Percentiles rank a stretch among this genome's conserved stretches.
These are phyloP conservation scores for Ariolimax columbianus DNA, from an alignment of 2,888 invertebrate species.

Conservation along the genomic window DNA sequence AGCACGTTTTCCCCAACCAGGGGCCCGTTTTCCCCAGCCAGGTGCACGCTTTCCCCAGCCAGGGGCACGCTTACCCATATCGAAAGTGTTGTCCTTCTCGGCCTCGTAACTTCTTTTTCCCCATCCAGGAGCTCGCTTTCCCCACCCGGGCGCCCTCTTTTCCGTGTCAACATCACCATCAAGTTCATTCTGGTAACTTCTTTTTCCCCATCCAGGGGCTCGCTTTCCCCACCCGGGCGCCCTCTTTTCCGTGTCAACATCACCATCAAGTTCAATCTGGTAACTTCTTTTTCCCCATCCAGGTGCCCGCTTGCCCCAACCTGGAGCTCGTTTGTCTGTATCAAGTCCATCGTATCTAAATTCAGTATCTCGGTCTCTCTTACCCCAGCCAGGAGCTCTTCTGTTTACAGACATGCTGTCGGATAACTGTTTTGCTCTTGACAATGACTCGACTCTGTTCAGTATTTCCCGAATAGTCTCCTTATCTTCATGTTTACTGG, in stretches of 20 bases:
- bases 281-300: constrained; percentile 35
- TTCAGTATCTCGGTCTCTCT: not conserved
- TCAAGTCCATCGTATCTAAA: not conserved
- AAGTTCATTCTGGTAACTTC: constrained; percentile 56
- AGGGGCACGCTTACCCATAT: constrained; percentile 53
- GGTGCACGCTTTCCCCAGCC: constrained; percentile 70
- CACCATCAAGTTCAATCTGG: constrained; percentile 38
- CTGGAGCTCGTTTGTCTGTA: constrained; percentile 27
- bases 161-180: constrained; percentile 54
- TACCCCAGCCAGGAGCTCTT: constrained; percentile 42
- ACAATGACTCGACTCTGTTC: not conserved
- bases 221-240: constrained; percentile 44
- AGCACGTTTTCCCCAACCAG: constrained; percentile 37
- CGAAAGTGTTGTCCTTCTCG: not conserved
- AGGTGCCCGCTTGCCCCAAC: constrained; percentile 34
- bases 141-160: constrained; percentile 65
- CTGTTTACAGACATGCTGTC: not conserved
- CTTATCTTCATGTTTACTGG: not conserved
- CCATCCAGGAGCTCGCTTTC: constrained; percentile 58
- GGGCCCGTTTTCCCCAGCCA: constrained; percentile 66
- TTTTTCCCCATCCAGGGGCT: constrained; percentile 51
- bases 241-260: not conserved
- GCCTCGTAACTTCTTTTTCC: constrained; percentile 15
- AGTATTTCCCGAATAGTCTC: not conserved
- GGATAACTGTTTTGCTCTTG: not conserved